Evolutionary conservation across 2,888 invertebrate species (phyloP), one percentile per base, ranked within the genome.

Genomic region (Polymixis lichenea): DNA sequence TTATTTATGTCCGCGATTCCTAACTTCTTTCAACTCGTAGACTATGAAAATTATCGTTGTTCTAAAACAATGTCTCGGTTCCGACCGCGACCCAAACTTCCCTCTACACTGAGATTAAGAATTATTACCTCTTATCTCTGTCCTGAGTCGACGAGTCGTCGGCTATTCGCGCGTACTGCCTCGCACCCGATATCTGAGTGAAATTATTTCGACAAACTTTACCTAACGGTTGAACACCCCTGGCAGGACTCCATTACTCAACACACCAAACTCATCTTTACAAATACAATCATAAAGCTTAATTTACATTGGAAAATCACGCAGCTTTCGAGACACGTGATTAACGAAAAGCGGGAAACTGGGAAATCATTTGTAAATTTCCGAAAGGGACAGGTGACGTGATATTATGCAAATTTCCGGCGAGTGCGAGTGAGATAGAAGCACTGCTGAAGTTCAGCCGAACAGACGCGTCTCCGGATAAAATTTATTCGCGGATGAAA

Each of bases 401-500:
- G 92, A 94, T 94, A 95, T 94, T 94, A 95, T 94, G 95, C 93
- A 95, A 95, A 95, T 95, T 85, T 80, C 61, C 69, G 53, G 78
- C 69, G 86, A 77, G 95, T 83, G 90, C 75, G 92, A 96, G 90
- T 83, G 93, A 89, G 96, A 96, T 84, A 84, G 91, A 82, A 79
- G 78, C 85, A 87, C 80, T 85, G 88, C 91, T 92, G 92, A 93
- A 93, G 93, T 95, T 95, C 93, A 88, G 87, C 80, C 80, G 78
- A 88, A 88, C 87, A 93, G 92, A 90, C 89, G 87, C 89, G 89
- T 88, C 90, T 89, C 91, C 89, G 92, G 94, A 94, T 94, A 94
- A 95, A 95, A 95, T 95, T 93, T 95, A 95, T 95, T 93, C 92
- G 91, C 92, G 94, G 95, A 95, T 95, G 95, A 95, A 95, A 95